Evolutionary conservation across 2,797 vertebrate species (phyloP).

Genomic region (Microtus obscurus): DNA sequence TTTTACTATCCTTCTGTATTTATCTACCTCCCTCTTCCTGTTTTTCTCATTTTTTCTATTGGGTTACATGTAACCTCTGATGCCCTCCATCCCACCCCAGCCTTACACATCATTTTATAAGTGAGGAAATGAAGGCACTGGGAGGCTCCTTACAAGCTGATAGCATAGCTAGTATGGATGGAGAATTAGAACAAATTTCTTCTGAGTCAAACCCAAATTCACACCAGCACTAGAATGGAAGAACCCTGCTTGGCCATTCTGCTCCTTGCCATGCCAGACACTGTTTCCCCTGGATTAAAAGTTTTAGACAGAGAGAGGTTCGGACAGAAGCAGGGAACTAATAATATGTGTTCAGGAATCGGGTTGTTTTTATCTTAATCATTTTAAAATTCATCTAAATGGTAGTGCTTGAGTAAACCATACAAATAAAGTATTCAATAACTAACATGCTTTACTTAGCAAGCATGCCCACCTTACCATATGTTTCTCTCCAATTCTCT

Average conservation of each 20-base stretch:
- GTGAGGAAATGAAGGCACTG: neutral
- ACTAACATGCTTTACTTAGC: neutral
- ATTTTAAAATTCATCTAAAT: conserved; percentile 22
- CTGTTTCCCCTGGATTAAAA: neutral
- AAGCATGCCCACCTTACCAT: neutral
- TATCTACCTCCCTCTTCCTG: neutral
- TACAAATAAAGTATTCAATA: neutral
- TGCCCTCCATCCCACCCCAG: neutral
- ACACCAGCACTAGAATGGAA: neutral
- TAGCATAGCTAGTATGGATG: neutral
- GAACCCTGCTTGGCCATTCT: neutral
- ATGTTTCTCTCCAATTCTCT: neutral
- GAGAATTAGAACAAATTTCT: neutral
- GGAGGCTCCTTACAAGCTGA: neutral
- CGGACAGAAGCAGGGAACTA: neutral
- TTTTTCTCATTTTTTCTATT: neutral
- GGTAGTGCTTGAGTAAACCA: conserved; percentile 32
- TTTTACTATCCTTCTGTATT: neutral
- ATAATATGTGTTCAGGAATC: neutral
- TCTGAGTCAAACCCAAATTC: neutral
- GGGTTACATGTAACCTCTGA: neutral
- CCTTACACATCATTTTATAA: neutral
- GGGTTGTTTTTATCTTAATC: neutral
- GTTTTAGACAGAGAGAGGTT: neutral
- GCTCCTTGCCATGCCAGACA: neutral